phyloP scores from a whole-genome alignment of 2,797 vertebrate genomes.

The Phoebastria nigripes region DNA sequence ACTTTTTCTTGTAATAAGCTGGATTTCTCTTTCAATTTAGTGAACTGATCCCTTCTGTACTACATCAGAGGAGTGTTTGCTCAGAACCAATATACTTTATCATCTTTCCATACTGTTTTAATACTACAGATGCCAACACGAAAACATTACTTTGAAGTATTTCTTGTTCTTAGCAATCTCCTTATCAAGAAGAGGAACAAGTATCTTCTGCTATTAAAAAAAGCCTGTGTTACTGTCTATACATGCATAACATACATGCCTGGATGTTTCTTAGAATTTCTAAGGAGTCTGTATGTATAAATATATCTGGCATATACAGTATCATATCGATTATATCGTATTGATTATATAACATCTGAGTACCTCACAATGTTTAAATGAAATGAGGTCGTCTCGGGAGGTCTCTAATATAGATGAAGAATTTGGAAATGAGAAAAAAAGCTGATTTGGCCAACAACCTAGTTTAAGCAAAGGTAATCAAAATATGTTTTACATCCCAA shows the following conservation, averaged over 20 bases:
- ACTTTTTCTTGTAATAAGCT: background rate
- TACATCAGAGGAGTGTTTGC: background rate
- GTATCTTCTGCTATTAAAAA: background rate
- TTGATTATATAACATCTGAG: background rate
- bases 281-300: background rate
- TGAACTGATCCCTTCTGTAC: background rate
- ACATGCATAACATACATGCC: background rate
- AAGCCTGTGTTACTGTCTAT: background rate
- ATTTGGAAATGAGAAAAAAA: background rate
- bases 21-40: background rate
- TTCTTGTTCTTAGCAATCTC: background rate
- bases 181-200: background rate
- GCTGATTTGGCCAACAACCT: background rate
- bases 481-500: background rate
- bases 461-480: background rate
- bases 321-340: too few relatives aligned
- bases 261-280: background rate
- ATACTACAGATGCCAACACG: background rate
- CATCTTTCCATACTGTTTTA: background rate
- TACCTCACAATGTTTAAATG: background rate
- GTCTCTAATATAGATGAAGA: background rate
- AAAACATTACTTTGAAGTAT: background rate
- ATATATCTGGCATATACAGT: background rate
- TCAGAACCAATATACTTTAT: background rate
- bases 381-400: background rate